These are phyloP conservation scores for Psittacula cyanocephala DNA, from an alignment of 2,113 vertebrate genomes.

Conservation along the genomic window DNA sequence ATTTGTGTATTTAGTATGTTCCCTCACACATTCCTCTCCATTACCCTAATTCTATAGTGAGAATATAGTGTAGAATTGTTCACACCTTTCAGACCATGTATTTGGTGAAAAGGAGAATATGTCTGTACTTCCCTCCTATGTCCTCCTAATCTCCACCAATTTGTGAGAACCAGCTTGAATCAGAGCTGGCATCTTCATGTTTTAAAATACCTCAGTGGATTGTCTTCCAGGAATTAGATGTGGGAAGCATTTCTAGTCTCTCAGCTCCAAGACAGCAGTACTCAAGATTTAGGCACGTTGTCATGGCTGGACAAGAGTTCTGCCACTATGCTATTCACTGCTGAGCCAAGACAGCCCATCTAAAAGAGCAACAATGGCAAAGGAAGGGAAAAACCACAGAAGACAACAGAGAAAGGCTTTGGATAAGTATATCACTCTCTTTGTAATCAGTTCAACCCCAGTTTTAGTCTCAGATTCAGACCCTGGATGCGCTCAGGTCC, in stretches of 20 bases:
- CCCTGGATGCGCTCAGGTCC: neutral
- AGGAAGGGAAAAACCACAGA: neutral
- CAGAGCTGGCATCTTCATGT: neutral
- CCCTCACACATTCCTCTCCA: neutral
- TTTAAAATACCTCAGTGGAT: neutral
- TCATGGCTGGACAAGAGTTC: fast-evolving
- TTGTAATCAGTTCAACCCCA: neutral
- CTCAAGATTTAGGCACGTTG: neutral
- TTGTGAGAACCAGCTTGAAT: neutral
- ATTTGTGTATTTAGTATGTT: neutral
- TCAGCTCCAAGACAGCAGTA: neutral
- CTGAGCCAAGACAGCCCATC: neutral
- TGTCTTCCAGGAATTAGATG: neutral
- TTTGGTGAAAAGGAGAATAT: neutral
- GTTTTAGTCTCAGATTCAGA: neutral
- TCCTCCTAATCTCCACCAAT: neutral
- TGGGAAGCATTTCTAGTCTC: neutral
- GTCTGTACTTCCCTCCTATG: neutral
- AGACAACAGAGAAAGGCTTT: neutral
- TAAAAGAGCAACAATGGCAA: neutral
- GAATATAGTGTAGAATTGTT: neutral
- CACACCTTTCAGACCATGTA: neutral
- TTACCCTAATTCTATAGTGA: neutral
- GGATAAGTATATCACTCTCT: neutral
- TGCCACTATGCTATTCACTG: neutral